These are phyloP conservation scores for Amblyopsis rosae DNA, from an alignment of 2,113 vertebrate genomes.

Conservation along the genomic window DNA sequence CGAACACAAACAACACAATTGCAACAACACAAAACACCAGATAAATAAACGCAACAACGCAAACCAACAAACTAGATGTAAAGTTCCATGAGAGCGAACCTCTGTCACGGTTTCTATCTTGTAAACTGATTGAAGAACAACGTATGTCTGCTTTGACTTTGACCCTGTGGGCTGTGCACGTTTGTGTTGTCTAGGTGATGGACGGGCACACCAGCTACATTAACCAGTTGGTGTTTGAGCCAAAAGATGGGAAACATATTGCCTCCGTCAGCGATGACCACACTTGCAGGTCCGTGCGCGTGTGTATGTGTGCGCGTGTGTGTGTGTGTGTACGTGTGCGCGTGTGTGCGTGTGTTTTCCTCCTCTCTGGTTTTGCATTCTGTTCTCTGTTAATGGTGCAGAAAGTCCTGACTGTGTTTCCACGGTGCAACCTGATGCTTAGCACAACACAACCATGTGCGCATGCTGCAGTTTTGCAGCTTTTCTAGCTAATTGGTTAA, in stretches of 20 bases:
- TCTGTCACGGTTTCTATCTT: no score
- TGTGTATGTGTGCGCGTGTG: slow-evolving; percentile 6
- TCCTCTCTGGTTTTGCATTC: slow-evolving; percentile 67
- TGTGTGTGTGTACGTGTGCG: slow-evolving; percentile 13
- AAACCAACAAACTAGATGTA: no score
- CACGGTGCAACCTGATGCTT: slow-evolving; percentile 74
- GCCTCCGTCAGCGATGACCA: slow-evolving; percentile 97
- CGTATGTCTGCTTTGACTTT: slow-evolving; percentile 21
- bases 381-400: slow-evolving; percentile 82
- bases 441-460: slow-evolving; percentile 73
- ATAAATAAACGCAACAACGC: no score
- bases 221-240: slow-evolving; percentile 93
- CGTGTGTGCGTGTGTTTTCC: slow-evolving; percentile 25
- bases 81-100: no score
- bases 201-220: slow-evolving; percentile 92
- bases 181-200: slow-evolving; percentile 78
- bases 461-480: slow-evolving; percentile 63
- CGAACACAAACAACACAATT: no score
- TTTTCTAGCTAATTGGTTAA: slow-evolving; percentile 78
- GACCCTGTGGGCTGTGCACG: slow-evolving; percentile 28
- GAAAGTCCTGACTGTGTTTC: slow-evolving; percentile 75
- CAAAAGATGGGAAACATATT: slow-evolving; percentile 88
- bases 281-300: slow-evolving; percentile 89
- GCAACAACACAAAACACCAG: no score
- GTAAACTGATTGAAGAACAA: no score